These are phyloP conservation scores for Manacus vitellinus DNA, from an alignment of 2,113 vertebrate genomes.

Conservation along the genomic window DNA sequence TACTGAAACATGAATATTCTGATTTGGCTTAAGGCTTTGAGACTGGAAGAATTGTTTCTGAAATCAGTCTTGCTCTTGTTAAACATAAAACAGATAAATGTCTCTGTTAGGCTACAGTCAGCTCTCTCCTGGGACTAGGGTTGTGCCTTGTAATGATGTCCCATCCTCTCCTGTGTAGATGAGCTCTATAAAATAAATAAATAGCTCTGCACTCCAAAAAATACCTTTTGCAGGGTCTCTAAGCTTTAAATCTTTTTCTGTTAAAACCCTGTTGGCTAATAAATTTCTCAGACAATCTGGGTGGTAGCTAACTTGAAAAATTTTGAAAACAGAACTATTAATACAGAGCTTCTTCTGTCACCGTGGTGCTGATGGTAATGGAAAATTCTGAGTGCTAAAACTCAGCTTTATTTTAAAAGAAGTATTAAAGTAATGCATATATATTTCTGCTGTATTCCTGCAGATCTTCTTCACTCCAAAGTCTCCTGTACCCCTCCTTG, in stretches of 20 bases:
- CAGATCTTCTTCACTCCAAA: neutral
- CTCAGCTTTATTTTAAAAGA: neutral
- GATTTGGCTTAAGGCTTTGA: neutral
- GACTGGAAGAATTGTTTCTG: neutral
- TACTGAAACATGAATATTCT: neutral
- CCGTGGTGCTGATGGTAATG: neutral
- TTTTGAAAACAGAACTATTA: slow-evolving; percentile 2
- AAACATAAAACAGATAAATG: neutral
- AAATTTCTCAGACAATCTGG: neutral
- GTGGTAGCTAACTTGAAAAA: neutral
- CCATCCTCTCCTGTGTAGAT: neutral
- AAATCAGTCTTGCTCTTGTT: neutral
- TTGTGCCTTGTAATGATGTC: neutral
- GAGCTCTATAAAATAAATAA: slow-evolving; percentile 15
- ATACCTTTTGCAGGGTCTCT: neutral
- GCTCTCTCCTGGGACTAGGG: accelerated
- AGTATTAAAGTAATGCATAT: neutral
- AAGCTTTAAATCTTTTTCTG: neutral
- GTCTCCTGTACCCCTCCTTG: neutral
- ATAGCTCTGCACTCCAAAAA: neutral
- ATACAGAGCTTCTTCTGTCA: neutral
- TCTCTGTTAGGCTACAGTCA: neutral
- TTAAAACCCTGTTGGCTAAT: slow-evolving; percentile 2
- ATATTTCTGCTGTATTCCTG: neutral
- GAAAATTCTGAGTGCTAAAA: neutral